Conservation (phyloP, 92 coral and sea anemone species). For the Parazoanthus swiftii region DNA sequence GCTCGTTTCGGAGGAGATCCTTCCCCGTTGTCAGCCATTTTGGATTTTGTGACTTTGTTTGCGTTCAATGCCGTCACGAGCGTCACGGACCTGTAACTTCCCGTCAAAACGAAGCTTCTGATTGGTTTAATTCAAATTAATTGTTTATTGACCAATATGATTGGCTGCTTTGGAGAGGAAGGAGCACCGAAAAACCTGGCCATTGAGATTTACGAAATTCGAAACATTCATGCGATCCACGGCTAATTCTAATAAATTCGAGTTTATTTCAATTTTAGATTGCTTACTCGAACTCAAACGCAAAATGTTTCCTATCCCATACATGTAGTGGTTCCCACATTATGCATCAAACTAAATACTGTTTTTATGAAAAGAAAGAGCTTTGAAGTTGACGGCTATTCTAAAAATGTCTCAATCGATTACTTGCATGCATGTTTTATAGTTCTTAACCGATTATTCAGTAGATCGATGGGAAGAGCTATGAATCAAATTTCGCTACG, state of each 20-base stretch:
- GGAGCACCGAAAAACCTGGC: background rate
- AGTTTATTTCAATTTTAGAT: constrained; percentile 11
- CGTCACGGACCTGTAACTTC: background rate
- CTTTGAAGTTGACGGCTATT: background rate
- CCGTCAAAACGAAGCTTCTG: background rate
- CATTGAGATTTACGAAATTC: constrained; percentile 3
- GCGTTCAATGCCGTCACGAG: background rate
- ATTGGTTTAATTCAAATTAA: constrained; percentile 14
- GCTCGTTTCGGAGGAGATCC: constrained; percentile 30
- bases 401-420: background rate
- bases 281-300: background rate
- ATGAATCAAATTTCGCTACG: background rate
- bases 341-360: background rate
- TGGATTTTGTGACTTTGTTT: constrained; percentile 40
- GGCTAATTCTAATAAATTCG: background rate
- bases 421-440: background rate
- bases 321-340: background rate
- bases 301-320: background rate
- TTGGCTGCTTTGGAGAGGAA: constrained; percentile 38
- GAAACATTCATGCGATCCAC: background rate
- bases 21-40: constrained; percentile 57
- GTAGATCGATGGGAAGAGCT: background rate
- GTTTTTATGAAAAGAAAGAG: background rate
- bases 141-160: constrained; percentile 22
- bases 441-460: background rate